phyloP scores from a whole-genome alignment of 2,888 invertebrate genomes.

The Eretmocerus hayati region DNA sequence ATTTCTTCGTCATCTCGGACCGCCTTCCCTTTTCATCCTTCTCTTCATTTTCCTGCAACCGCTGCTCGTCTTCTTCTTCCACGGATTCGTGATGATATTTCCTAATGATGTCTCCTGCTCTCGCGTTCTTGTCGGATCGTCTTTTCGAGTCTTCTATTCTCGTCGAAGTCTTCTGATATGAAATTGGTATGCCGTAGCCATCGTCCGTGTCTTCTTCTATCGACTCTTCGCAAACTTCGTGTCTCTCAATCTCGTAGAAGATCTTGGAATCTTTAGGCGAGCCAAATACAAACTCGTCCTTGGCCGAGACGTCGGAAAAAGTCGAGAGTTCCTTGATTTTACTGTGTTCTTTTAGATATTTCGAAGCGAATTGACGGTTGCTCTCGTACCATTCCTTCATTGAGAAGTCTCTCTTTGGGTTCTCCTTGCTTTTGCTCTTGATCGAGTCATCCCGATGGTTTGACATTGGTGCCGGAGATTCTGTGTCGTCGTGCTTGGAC shows the following conservation, averaged over 20 bases:
- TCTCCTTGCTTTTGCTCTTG: not conserved
- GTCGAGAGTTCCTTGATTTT: constrained; percentile 22
- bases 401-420: constrained; percentile 18
- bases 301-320: constrained; percentile 14
- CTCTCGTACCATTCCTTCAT: constrained; percentile 34
- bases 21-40: constrained; percentile 17
- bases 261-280: constrained; percentile 7
- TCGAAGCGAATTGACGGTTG: constrained; percentile 30
- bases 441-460: too few species aligned
- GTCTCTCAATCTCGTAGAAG: constrained; percentile 6
- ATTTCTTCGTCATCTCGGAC: too few species aligned
- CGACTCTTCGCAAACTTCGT: constrained; percentile 1
- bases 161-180: constrained; percentile 15
- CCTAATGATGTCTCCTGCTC: constrained; percentile 4
- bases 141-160: constrained; percentile 14
- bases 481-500: not conserved
- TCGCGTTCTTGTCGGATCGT: constrained; percentile 3
- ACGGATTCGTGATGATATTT: constrained; percentile 23
- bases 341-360: constrained; percentile 32
- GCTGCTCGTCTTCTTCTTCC: constrained; percentile 20
- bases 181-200: constrained; percentile 5
- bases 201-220: constrained; percentile 4
- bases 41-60: constrained; percentile 11
- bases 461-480: not conserved
- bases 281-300: constrained; percentile 21